A percentile compares a stretch with the other conserved stretches of the same genome.
These are phyloP conservation scores for Drosophila dunni DNA, from an alignment of 1,140 invertebrate species.

Conservation along the genomic window DNA sequence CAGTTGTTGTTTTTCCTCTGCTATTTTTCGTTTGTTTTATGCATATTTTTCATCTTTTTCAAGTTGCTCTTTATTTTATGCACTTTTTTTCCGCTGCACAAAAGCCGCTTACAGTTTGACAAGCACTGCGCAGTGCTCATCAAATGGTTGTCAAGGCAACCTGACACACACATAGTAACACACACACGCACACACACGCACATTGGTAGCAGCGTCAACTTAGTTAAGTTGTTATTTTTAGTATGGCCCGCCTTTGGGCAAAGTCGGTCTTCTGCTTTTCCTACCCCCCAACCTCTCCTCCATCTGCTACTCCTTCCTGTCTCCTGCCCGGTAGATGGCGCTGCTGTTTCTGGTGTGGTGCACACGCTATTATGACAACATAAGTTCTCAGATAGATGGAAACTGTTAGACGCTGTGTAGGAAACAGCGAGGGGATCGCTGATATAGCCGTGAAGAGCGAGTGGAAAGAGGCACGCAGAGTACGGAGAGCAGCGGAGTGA, in stretches of 20 bases:
- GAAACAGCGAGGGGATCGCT: background rate
- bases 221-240: conserved; percentile 81
- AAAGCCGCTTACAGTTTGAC: conserved; percentile 76
- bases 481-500: background rate
- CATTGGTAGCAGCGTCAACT: conserved; percentile 54
- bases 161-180: conserved; percentile 2
- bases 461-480: background rate
- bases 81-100: conserved; percentile 37
- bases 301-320: background rate
- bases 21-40: background rate
- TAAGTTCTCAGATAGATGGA: conserved; percentile 49
- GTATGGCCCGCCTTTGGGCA: conserved; percentile 54
- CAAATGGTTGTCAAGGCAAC: conserved; percentile 65
- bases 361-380: conserved; percentile 67
- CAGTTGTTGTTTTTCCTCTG: too few species aligned
- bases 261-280: background rate
- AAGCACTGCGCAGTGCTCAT: conserved; percentile 36
- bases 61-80: background rate
- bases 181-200: conserved; percentile 2
- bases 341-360: background rate
- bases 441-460: background rate
- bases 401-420: background rate
- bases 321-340: background rate
- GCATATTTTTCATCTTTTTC: background rate
- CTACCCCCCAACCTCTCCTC: background rate